Base-by-base conservation (phyloP, 2,888 invertebrate genomes). In the Candidula unifasciata region DNA sequence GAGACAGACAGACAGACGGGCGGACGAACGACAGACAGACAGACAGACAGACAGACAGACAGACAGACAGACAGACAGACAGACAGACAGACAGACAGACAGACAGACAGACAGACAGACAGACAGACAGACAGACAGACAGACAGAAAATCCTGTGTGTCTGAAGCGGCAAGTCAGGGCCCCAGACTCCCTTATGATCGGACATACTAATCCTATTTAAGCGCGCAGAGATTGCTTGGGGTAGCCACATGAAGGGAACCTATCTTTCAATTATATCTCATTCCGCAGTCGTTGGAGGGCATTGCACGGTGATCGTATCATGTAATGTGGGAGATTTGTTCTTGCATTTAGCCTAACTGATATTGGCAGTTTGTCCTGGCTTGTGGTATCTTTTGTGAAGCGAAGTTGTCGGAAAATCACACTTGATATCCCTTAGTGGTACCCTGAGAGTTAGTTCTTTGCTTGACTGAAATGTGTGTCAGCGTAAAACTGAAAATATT, bases 261-360 rank as follows among this genome's bases (percentile, higher is more conserved):
- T 69, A 69, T 69, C 69, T 69, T 33, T 69, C 69, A 69, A 69
- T 69, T 68, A 68, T 27, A 68, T 68, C 68, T 68, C 68, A 3
- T 33, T 10, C 5, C 24, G 21, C 69, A 24, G 69, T 69, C 69
- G 24, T 35, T n/a, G 35, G 18, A 13, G 3, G 69, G 6, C 27
- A 5, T 6, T 21, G 21, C 69, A 69, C 24, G 5, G 69, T 35
- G 69, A 69, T 69, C 3, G 18, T 69, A 35, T 69, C 35, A 18
- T 5, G 18, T 68, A 69, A 35, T 69, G 18, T 69, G 35, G 27
- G 35, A 24, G 66, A 8, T 10, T 21, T 69, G 13, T 18, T 35
- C 35, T 3, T 35, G 3, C 24, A 69, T 33, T 35, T 69, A 37
- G 21, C 69, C 35, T 33, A 69, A 35, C 33, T 18, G 2, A 35